Base-by-base conservation (phyloP, 53 echinoderm and acorn worm genomes). In the Paracentrotus lividus region DNA sequence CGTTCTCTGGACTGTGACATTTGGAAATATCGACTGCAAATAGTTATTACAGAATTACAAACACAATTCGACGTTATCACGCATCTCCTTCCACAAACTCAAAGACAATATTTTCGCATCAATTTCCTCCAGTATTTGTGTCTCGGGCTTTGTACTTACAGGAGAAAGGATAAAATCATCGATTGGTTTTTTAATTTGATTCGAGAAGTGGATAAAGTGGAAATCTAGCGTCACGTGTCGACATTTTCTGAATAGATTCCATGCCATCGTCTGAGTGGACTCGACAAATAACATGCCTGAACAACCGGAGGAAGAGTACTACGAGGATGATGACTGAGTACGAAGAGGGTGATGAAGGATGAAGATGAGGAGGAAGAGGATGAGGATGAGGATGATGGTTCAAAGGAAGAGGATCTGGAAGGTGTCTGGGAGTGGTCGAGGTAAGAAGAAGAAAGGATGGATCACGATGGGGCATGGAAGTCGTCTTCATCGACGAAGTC, bases 381-480 rank as follows among this genome's bases (percentile, higher is more conserved):
- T 10, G 92, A 92, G 27, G 93, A 93, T 1, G 90, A 93, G 1
- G 93, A 85, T 47, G 75, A 90, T n/a, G 86, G 66, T 52, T 94
- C 96, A 5, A n/a, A 92, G 96, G 75, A 91, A 94, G 65, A 94
- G 95, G n/a, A 96, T 96, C 24, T 75, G 91, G 84, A 90, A 68
- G 57, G 95, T 95, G 86, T 92, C 90, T 36, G 94, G 94, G 67
- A 95, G 96, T 58, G 85, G 88, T 3, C 81, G 88, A 1, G 95
- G 93, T 5, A 93, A 92, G 94, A 94, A 95, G 32, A 91, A 95
- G 53, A 94, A 94, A 36, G 81, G 61, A 32, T 65, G 54, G 69
- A 93, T 93, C 32, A 95, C 84, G 2, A 95, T 97, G 95, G 96
- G 96, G 0, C n/a, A 94, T 96, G 75, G 97, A 97, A 94, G 96